phyloP scores from a whole-genome alignment of 2,113 vertebrate species.

The Psephotus haematonotus region DNA sequence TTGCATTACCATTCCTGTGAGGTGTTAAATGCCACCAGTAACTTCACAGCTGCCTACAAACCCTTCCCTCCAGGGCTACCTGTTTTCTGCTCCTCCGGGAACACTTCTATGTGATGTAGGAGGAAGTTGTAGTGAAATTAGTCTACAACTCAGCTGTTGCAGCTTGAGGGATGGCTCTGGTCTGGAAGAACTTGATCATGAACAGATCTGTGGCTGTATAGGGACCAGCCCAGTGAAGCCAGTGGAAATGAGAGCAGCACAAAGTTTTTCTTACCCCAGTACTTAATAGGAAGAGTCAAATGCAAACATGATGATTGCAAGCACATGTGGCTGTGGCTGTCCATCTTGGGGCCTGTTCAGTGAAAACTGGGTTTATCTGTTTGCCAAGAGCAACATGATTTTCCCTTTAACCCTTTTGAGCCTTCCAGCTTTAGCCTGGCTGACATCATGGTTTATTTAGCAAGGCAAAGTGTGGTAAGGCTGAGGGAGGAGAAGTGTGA shows the following conservation, averaged over 20 bases:
- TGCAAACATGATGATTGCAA: not conserved
- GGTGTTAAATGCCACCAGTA: not conserved
- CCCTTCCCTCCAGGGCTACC: not conserved
- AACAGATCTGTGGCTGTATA: not conserved
- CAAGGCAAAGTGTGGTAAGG: not conserved
- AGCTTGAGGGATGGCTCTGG: not conserved
- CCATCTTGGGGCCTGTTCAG: constrained; percentile 6
- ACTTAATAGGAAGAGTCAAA: not conserved
- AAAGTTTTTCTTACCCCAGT: not conserved
- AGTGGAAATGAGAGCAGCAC: not conserved
- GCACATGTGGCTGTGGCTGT: not conserved
- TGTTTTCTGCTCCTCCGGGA: not conserved
- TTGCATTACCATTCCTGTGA: not conserved
- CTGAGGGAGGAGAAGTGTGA: not conserved
- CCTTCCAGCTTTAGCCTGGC: not conserved
- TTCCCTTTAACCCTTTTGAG: constrained; percentile 45
- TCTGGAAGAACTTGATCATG: not conserved
- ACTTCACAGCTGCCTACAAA: not conserved
- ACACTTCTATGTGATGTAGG: not conserved
- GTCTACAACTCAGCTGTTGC: not conserved
- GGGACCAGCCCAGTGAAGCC: not conserved
- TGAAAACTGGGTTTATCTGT: not conserved
- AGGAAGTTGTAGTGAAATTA: not conserved
- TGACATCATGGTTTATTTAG: not conserved
- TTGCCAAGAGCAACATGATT: constrained; percentile 45